Evolutionary conservation across 2,797 vertebrate genomes (phyloP).

Genomic region (Centropyge bicolor): DNA sequence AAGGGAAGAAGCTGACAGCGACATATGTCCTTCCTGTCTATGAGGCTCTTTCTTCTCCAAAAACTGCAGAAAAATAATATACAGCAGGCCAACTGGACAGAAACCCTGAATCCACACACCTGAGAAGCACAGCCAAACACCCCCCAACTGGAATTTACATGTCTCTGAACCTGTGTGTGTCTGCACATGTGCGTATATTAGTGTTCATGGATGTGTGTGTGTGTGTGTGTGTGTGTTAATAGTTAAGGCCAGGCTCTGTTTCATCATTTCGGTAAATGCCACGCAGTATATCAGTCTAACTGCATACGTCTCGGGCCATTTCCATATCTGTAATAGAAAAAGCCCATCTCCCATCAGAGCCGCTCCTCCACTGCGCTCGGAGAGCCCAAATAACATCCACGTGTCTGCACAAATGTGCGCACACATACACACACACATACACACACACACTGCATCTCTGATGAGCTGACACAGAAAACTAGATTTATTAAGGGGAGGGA

Average conservation of each 20-base stretch:
- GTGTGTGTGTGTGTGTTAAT: constrained; percentile 60
- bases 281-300: constrained; percentile 70
- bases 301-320: constrained; percentile 64
- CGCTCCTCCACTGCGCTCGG: constrained; percentile 39
- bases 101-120: constrained; percentile 31
- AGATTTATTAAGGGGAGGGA: constrained; percentile 71
- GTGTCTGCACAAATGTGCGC: constrained; percentile 32
- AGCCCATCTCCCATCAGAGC: constrained; percentile 63
- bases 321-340: constrained; percentile 77
- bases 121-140: constrained; percentile 5
- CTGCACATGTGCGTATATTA: constrained; percentile 10
- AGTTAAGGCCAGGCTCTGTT: constrained; percentile 58
- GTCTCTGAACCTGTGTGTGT: constrained; percentile 18
- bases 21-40: constrained; percentile 29
- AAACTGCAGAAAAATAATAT: background rate
- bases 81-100: constrained; percentile 22
- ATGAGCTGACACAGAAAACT: constrained; percentile 77
- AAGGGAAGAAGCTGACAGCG: background rate
- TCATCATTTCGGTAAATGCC: constrained; percentile 78
- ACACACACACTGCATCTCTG: constrained; percentile 54
- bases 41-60: constrained; percentile 8
- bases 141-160: background rate
- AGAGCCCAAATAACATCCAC: constrained; percentile 55
- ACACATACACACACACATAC: constrained; percentile 14
- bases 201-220: constrained; percentile 34